A percentile compares a stretch with the other conserved stretches of the same genome.
These are phyloP conservation scores for Phylloscopus trochiloides DNA, from an alignment of 2,113 vertebrate genomes.

Conservation along the genomic window DNA sequence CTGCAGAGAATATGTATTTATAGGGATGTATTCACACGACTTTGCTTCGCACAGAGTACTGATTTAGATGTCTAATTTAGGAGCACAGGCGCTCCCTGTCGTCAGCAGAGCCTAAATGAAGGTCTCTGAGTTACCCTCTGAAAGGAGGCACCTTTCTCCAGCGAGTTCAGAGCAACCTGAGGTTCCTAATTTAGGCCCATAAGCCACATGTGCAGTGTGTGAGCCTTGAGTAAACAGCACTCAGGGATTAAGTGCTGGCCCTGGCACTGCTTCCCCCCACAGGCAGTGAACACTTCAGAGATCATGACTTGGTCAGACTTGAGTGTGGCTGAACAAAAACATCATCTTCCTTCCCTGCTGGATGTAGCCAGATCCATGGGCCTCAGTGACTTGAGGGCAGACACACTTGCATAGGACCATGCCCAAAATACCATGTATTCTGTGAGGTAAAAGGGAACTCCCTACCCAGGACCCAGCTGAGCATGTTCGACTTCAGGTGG, in stretches of 20 bases:
- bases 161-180: rapidly evolving
- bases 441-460: not conserved
- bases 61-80: slow-evolving; percentile 25
- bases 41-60: not conserved
- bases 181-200: not conserved
- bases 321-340: not conserved
- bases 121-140: not conserved
- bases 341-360: not conserved
- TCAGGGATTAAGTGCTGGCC: not conserved
- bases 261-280: not conserved
- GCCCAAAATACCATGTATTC: not conserved
- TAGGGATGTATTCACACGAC: not conserved
- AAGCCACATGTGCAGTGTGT: not conserved
- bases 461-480: not conserved
- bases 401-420: rapidly evolving
- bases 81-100: not conserved
- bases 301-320: not conserved
- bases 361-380: not conserved
- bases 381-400: not conserved
- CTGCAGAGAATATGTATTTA: not conserved
- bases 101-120: not conserved
- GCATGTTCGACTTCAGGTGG: not conserved
- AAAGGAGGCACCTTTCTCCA: not conserved
- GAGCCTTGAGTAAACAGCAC: not conserved
- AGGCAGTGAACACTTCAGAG: not conserved